Percentiles rank a stretch among this genome's conserved stretches.
Conservation (phyloP, 2,113 vertebrate species). For the Tyrannus savana region DNA sequence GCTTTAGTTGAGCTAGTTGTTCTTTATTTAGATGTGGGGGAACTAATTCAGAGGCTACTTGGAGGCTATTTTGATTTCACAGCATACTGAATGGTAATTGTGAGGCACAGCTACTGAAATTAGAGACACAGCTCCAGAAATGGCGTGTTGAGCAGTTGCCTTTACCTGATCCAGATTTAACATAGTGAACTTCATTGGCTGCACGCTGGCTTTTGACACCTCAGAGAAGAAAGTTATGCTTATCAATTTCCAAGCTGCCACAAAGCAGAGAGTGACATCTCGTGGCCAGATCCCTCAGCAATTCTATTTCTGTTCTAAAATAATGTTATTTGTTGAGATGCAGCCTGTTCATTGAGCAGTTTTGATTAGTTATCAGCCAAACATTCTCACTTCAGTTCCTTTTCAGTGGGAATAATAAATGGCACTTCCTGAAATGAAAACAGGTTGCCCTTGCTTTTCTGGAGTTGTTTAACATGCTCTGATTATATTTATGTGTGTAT, state of each 20-base stretch:
- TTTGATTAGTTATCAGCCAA: neutral
- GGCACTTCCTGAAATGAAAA: neutral
- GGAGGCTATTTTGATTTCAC: neutral
- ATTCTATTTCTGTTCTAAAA: neutral
- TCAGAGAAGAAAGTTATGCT: neutral
- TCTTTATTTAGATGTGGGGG: neutral
- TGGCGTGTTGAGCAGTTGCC: neutral
- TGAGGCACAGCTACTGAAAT: neutral
- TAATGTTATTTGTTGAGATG: neutral
- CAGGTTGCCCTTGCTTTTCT: neutral
- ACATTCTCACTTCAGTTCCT: neutral
- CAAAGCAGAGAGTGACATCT: slow-evolving; percentile 41
- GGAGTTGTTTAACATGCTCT: neutral
- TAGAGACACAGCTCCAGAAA: neutral
- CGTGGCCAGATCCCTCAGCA: neutral
- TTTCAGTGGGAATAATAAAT: neutral
- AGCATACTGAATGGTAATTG: neutral
- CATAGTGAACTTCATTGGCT: neutral
- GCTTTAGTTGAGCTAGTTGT: neutral
- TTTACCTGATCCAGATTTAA: neutral
- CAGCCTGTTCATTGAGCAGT: neutral
- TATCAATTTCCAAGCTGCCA: neutral
- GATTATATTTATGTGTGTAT: neutral
- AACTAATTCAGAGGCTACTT: neutral
- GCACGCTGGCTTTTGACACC: accelerated